Base-by-base conservation (phyloP, 1,140 invertebrate species). In the Bombus impatiens region DNA sequence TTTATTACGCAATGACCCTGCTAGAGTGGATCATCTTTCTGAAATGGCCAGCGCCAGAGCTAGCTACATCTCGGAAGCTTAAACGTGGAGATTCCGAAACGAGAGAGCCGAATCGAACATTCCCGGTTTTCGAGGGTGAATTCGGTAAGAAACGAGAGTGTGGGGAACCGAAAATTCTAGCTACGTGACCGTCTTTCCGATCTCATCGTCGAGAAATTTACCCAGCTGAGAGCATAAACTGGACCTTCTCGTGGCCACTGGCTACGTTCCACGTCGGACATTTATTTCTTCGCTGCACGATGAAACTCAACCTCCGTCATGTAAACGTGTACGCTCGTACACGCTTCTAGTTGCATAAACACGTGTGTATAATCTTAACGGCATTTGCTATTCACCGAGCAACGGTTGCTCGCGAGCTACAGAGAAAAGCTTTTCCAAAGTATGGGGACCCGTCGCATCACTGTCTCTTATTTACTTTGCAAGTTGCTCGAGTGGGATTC, bases 151-250 rank as follows among this genome's bases (percentile, higher is more conserved):
- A 44, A 4, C 2, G 15, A 18, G 9, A 12, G 28, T 9, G n/a
- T 1, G 40, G 76, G 62, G 18, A 25, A 13, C 57, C 44, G 68
- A 65, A 87, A 87, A 87, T 84, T 84, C 68, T 65, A 28, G 53
- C 47, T 87, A 87, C 86, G 86, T 87, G 86, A 87, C 75, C 35
- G 75, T 78, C 81, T 78, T 84, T 12, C 35, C 59, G 76, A 84
- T 78, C 81, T 42, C 57, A 35, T 82, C 67, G 53, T 65, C 68
- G 86, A 87, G 78, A 84, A 84, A 87, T 84, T 78, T 67, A 15
- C 37, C 67, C 47, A 15, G 25, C 57, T 25, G n/a, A 35, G 32
- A n/a, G 65, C 57, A 86, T 78, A 78, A 86, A 78, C 40, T 40
- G 35, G 0, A 53, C 3, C 10, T 22, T 9, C 42, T 25, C n/a